Conservation (phyloP, 2,888 invertebrate genomes). For the Euphydryas editha region DNA sequence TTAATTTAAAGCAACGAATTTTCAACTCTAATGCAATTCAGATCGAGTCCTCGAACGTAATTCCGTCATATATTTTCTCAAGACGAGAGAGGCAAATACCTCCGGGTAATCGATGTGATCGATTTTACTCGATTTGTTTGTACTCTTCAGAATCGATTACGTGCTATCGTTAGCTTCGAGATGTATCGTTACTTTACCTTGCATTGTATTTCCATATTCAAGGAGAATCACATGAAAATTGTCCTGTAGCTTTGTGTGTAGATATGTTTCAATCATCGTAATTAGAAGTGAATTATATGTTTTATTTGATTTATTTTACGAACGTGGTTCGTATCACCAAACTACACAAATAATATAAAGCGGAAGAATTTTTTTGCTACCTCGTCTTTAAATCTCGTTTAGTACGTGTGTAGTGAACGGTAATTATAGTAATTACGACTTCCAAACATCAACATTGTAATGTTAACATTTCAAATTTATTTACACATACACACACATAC, state of each 20-base stretch:
- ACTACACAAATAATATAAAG: too few relatives aligned
- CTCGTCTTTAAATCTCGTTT: too few relatives aligned
- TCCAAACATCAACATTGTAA: too few relatives aligned
- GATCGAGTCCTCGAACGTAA: constrained; percentile 25
- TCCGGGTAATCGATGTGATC: constrained; percentile 38
- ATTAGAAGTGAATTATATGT: too few relatives aligned
- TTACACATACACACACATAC: too few relatives aligned
- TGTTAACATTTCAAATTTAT: too few relatives aligned
- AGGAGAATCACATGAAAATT: background rate
- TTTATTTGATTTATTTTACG: too few relatives aligned
- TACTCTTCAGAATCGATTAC: constrained; percentile 64
- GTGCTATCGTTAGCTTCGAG: constrained; percentile 40
- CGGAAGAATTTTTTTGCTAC: too few relatives aligned
- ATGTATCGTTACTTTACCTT: background rate
- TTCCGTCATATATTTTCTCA: constrained; percentile 37
- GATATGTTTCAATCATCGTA: background rate
- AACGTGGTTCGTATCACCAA: too few relatives aligned
- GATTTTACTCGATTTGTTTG: constrained; percentile 59
- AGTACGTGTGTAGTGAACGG: too few relatives aligned
- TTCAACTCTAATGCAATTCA: constrained; percentile 26
- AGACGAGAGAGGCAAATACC: constrained; percentile 35
- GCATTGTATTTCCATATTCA: background rate
- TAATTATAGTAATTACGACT: too few relatives aligned
- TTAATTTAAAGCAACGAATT: constrained; percentile 17
- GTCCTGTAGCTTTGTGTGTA: too few relatives aligned